These are phyloP conservation scores for Harpegnathos saltator DNA, from an alignment of 1,140 invertebrate species.

Conservation along the genomic window DNA sequence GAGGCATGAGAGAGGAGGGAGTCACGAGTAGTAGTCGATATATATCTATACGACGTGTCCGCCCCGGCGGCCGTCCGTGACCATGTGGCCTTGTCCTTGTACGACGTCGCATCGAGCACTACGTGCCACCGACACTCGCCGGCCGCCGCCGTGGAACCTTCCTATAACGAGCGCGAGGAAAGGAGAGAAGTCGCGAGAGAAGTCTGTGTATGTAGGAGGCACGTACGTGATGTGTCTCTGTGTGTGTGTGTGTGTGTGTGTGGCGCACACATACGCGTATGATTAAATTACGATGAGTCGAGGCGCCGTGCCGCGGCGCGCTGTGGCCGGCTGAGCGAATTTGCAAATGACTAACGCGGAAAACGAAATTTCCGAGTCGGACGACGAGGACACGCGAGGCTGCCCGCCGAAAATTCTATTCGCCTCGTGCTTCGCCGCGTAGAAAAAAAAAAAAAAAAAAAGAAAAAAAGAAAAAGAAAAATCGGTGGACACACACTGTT, in stretches of 20 bases:
- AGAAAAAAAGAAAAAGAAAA: too few relatives aligned
- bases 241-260: not conserved
- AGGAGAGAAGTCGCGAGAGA: constrained; percentile 44
- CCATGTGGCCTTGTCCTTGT: constrained; percentile 79
- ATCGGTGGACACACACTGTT: too few relatives aligned
- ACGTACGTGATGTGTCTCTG: not conserved
- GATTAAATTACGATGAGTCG: constrained; percentile 46
- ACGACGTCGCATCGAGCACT: constrained; percentile 70
- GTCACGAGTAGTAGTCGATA: constrained; percentile 66
- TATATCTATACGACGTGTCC: constrained; percentile 62
- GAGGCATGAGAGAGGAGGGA: not conserved
- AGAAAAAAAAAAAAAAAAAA: too few relatives aligned
- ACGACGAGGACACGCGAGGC: too few relatives aligned
- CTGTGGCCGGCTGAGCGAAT: not conserved
- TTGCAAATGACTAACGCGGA: constrained; percentile 36
- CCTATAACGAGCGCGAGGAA: constrained; percentile 59
- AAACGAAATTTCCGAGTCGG: not conserved
- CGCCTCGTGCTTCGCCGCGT: not conserved
- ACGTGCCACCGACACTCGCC: constrained; percentile 71
- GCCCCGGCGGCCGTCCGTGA: constrained; percentile 73
- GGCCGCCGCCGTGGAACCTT: constrained; percentile 66
- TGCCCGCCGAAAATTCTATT: not conserved
- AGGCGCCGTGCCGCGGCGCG: not conserved
- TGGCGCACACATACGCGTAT: not conserved
- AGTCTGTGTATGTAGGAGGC: not conserved